Evolutionary conservation across 2,888 invertebrate genomes (phyloP).

Genomic region (Harpalus rubripes): DNA sequence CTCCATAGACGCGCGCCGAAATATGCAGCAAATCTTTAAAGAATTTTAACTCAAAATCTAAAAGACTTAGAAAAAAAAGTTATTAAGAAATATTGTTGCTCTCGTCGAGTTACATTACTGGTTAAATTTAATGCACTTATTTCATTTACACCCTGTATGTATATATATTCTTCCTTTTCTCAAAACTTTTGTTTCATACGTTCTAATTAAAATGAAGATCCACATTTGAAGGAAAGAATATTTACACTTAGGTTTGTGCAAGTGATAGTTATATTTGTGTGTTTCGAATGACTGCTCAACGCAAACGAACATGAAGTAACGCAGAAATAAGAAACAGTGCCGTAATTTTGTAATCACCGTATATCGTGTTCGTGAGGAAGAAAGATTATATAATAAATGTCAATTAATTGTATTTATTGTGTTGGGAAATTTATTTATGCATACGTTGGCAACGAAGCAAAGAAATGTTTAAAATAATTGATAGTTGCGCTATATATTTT

Average conservation of each 20-base stretch:
- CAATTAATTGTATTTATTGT: constrained; percentile 33
- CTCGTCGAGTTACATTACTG: no score
- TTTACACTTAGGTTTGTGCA: constrained; percentile 4
- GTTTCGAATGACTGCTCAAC: constrained; percentile 9
- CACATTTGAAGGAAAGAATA: not conserved
- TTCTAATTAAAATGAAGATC: no score
- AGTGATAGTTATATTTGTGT: constrained; percentile 9
- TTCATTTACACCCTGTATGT: no score
- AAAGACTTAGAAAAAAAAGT: no score
- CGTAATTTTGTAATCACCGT: constrained; percentile 3
- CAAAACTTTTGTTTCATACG: no score
- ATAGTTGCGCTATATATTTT: not conserved
- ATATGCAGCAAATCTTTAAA: no score
- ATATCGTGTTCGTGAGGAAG: constrained; percentile 12
- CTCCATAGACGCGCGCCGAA: no score
- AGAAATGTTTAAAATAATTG: not conserved
- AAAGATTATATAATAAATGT: constrained; percentile 16
- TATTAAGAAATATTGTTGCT: no score
- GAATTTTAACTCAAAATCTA: no score
- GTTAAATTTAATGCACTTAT: no score
- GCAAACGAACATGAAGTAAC: constrained; percentile 16
- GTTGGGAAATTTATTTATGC: constrained; percentile 20
- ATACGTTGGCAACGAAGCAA: not conserved
- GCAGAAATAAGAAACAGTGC: constrained; percentile 7
- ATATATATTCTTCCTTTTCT: no score